Evolutionary conservation across 1,140 invertebrate genomes (phyloP).

Genomic region (Samia ricini): DNA sequence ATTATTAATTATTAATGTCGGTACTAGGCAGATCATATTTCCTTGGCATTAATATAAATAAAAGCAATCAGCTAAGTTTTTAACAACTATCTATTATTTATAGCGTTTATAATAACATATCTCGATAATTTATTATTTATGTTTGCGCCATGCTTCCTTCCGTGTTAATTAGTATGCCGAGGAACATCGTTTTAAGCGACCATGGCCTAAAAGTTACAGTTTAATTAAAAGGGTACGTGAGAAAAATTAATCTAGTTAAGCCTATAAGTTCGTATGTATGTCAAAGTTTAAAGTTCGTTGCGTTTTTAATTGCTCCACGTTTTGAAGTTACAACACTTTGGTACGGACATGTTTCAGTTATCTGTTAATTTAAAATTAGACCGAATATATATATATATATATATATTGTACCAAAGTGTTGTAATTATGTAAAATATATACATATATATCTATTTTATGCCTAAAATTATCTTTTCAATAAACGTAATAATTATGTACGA

Average conservation of each 20-base stretch:
- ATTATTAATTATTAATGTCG: no score
- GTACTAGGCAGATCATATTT: not conserved
- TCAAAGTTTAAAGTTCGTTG: not conserved
- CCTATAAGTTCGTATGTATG: not conserved
- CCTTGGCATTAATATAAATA: no score
- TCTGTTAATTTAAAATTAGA: no score
- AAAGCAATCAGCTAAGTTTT: not conserved
- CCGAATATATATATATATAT: no score
- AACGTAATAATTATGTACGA: no score
- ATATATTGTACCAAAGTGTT: no score
- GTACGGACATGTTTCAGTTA: not conserved
- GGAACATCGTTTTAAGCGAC: not conserved
- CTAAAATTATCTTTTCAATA: no score
- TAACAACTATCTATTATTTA: not conserved
- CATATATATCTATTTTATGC: no score
- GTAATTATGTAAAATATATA: no score
- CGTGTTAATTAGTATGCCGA: not conserved
- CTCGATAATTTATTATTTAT: not conserved
- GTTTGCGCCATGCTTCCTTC: not conserved
- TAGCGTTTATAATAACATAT: not conserved
- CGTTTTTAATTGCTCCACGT: not conserved
- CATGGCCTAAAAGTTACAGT: slow-evolving; percentile 1
- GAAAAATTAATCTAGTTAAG: not conserved
- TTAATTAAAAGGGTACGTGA: slow-evolving; percentile 7
- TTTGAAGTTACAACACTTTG: not conserved